Base-by-base conservation (phyloP, 2,113 vertebrate species). In the Burhinus bistriatus region DNA sequence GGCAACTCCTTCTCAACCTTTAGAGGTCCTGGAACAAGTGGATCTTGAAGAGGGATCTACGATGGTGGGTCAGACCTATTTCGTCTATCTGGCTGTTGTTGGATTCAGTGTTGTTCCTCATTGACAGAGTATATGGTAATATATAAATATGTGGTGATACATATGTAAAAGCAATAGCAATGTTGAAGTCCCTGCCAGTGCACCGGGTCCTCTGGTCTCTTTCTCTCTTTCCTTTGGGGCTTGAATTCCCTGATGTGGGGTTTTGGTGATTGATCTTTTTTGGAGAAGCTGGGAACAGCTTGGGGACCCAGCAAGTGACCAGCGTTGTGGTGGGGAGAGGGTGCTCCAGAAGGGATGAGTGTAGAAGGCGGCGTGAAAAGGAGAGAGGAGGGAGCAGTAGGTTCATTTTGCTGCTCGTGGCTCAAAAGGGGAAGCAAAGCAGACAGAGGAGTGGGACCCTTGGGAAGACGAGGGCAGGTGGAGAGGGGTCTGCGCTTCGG, bases 1-100 rank as follows among this genome's bases (percentile, higher is more conserved):
- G 83, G 42, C 0, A 0, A 22, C 11, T 84, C 9, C 10, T 71
- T 11, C 19, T 54, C 47, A 81, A 1, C 29, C 27, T 64, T 54
- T 57, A 95, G 61, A 66, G 23, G 52, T 47, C 38, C 15, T 68
- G 72, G 27, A 84, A 84, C 20, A 68, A 21, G 7, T 40, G 21
- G 65, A 3, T 47, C 42, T 75, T 79, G 38, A 71, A 62, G 14
- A 83, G 4, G 11, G 8, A 52, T 49, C 18, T 45, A 29, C 9
- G 14, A 27, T 64, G 30, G 27, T 58, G 12, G 19, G 52, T 82
- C 72, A 87, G 44, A 76, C 7, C 11, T 30, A 13, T 38, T 7
- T 92, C 61, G 34, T 64, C 58, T 59, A 5, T 26, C 8, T 76
- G 49, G 27, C 58, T 27, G 16, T 22, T 64, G 14, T 26, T 83